Percentiles rank a stretch among this genome's conserved stretches.
Evolutionary conservation across 2,113 vertebrate species (phyloP).

Genomic region (Hemichromis elongatus): DNA sequence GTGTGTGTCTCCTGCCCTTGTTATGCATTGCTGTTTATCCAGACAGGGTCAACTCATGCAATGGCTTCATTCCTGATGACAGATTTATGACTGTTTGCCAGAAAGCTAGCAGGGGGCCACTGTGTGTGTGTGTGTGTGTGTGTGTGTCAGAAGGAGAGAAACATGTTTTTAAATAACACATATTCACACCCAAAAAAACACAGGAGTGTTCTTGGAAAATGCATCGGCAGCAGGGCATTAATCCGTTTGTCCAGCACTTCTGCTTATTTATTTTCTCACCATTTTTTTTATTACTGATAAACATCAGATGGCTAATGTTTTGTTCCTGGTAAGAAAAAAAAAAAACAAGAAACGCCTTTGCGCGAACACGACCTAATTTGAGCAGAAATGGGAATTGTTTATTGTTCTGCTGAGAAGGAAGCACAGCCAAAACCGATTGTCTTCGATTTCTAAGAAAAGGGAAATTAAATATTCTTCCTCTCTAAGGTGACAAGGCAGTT

Average conservation of each 20-base stretch:
- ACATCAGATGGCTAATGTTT: slow-evolving; percentile 49
- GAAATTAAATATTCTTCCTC: slow-evolving; percentile 58
- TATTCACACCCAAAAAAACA: slow-evolving; percentile 65
- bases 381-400: slow-evolving; percentile 29
- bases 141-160: slow-evolving; percentile 41
- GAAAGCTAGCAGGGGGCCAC: slow-evolving; percentile 66
- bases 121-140: background rate
- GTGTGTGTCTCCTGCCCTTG: slow-evolving; percentile 60
- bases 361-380: background rate
- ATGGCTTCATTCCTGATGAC: slow-evolving; percentile 75
- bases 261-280: slow-evolving; percentile 61
- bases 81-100: slow-evolving; percentile 77
- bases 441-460: slow-evolving; percentile 51
- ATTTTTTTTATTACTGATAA: slow-evolving; percentile 29
- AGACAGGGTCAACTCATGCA: slow-evolving; percentile 67
- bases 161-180: slow-evolving; percentile 67
- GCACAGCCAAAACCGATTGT: slow-evolving; percentile 24
- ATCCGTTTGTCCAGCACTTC: slow-evolving; percentile 48
- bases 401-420: slow-evolving; percentile 50
- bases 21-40: slow-evolving; percentile 75
- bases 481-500: slow-evolving; percentile 22
- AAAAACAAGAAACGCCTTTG: background rate
- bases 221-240: slow-evolving; percentile 18
- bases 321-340: slow-evolving; percentile 6
- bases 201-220: slow-evolving; percentile 64